Conservation (phyloP, 1,140 invertebrate species). For the Cylas formicarius region DNA sequence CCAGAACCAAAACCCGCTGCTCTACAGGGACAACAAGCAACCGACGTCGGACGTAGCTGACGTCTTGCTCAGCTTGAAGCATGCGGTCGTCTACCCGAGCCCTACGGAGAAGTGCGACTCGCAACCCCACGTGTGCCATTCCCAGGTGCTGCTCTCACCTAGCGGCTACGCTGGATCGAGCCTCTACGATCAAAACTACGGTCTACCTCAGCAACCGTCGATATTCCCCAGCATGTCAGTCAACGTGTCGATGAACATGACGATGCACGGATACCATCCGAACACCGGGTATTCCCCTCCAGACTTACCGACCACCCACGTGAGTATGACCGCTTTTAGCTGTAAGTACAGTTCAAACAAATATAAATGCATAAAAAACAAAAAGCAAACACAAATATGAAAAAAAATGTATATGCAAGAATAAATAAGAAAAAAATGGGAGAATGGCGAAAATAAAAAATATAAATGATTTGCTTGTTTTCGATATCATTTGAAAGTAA, state of each 20-base stretch:
- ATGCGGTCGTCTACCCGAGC: conserved; percentile 73
- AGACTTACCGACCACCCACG: conserved; percentile 56
- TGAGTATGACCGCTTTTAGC: no score
- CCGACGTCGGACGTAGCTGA: conserved; percentile 61
- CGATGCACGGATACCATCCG: conserved; percentile 77
- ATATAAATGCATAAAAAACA: no score
- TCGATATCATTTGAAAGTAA: no score
- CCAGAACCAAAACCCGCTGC: conserved; percentile 28
- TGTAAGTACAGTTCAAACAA: no score
- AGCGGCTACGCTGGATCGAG: conserved; percentile 25
- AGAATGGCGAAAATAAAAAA: no score
- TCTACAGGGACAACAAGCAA: conserved; percentile 32
- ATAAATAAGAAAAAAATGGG: no score
- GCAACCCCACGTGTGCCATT: conserved; percentile 34
- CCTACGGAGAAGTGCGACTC: conserved; percentile 29
- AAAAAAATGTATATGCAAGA: no score
- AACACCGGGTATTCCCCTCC: conserved; percentile 48
- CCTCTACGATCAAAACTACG: conserved; percentile 37
- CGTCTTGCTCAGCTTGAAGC: conserved; percentile 76
- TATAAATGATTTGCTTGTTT: no score
- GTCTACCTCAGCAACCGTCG: conserved; percentile 44
- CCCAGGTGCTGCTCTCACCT: conserved; percentile 36
- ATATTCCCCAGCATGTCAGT: conserved; percentile 87
- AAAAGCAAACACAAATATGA: no score
- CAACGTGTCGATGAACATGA: conserved; percentile 97